phyloP scores from a whole-genome alignment of 2,888 invertebrate genomes.

The Ophion costatus region DNA sequence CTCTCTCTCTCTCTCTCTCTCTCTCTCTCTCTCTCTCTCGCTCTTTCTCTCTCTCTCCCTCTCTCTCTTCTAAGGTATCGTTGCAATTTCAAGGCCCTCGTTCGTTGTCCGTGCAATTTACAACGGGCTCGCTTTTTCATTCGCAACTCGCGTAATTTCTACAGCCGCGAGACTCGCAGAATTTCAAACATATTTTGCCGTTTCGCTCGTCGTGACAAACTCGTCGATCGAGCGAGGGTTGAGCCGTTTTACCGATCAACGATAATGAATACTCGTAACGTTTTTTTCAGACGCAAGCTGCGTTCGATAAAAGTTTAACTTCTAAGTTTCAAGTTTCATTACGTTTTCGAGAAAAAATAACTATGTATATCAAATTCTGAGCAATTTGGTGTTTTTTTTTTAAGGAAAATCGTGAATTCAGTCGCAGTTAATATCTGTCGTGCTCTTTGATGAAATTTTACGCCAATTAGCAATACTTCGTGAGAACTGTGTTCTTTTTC shows the following conservation, averaged over 20 bases:
- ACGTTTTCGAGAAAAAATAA: not conserved
- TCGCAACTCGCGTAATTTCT: not conserved
- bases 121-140: constrained; percentile 1
- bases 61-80: constrained; percentile 1
- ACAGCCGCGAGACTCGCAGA: not conserved
- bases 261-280: not conserved
- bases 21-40: not conserved
- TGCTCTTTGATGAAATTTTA: not conserved
- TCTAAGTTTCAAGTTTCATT: not conserved
- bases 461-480: not conserved
- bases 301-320: not conserved
- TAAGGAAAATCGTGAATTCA: not conserved
- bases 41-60: too few relatives aligned
- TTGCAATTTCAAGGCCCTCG: constrained; percentile 51
- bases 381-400: not conserved
- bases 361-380: not conserved
- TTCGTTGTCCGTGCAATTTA: constrained; percentile 34
- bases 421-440: not conserved
- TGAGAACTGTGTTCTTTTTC: too few relatives aligned
- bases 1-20: constrained; percentile 20
- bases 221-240: not conserved
- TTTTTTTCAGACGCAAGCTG: not conserved
- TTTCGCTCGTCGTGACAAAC: not conserved
- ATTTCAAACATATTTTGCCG: not conserved
- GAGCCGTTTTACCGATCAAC: not conserved